These are phyloP conservation scores for Argya squamiceps DNA, from an alignment of 2,797 vertebrate genomes.

Conservation along the genomic window DNA sequence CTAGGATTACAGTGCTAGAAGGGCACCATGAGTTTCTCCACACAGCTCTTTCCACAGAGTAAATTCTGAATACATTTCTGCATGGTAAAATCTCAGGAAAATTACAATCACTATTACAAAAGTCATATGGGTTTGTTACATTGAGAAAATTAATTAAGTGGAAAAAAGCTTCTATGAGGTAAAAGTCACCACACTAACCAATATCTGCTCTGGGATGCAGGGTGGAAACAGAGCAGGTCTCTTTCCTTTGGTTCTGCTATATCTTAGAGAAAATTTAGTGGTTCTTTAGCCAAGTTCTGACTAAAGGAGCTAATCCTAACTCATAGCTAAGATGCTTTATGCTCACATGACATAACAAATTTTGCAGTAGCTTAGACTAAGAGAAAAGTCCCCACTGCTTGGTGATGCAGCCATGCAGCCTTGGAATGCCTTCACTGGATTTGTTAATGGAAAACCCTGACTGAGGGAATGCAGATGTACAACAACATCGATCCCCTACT, in stretches of 20 bases:
- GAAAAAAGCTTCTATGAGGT: neutral
- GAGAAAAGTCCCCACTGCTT: neutral
- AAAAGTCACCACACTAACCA: neutral
- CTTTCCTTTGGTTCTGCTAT: neutral
- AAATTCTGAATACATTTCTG: neutral
- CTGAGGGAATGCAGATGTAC: neutral
- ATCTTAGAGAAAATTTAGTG: neutral
- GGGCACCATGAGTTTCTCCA: neutral
- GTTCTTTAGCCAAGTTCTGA: neutral
- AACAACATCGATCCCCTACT: neutral
- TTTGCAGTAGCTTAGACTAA: neutral
- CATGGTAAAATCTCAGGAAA: neutral
- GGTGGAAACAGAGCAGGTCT: neutral
- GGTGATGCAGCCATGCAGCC: neutral
- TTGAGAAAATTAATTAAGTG: neutral
- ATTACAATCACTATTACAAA: neutral
- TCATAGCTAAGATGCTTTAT: neutral
- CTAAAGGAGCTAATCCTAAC: neutral
- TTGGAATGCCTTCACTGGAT: neutral
- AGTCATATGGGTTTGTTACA: neutral
- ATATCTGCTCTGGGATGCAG: neutral
- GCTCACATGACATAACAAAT: neutral
- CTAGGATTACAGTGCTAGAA: neutral
- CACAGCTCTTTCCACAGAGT: neutral
- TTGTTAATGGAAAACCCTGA: neutral